Base-by-base conservation (phyloP, 2,797 vertebrate genomes). In the Vireo griseus region DNA sequence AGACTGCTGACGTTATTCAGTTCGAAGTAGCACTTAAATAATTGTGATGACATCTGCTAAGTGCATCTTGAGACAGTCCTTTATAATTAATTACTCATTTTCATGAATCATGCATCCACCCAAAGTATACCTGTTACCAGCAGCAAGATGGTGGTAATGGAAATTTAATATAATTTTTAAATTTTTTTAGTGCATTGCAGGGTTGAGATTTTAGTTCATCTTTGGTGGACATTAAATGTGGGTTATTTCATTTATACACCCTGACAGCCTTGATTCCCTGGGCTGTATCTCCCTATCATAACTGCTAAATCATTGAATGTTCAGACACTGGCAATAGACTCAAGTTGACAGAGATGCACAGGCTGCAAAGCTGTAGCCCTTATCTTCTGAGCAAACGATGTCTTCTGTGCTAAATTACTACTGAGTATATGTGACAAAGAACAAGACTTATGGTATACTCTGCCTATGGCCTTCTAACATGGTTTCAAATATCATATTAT, bases 71-170 rank as follows among this genome's bases (percentile, higher is more conserved):
- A 95, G 81, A 89, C 71, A 71, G 75, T 91, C 24, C 40, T 95
- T 96, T 91, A 96, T 96, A 96, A 96, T 94, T 92, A 92, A 96
- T 91, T 93, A 91, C 87, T 93, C 91, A 95, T 92, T 92, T 92
- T 92, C 94, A 92, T 95, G 89, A 96, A 93, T 96, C 95, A 94
- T 95, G 65, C n/a, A 95, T 95, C 35, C 19, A 79, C 35, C 25
- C 17, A 3, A 93, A 94, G 52, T 67, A 69, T 71, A 91, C 48
- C 67, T 94, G 87, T 80, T 92, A 74, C 52, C n/a, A 87, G 26
- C n/a, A 87, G 26, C 28, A 87, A 80, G 68, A 89, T 37, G 61
- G 13, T 26, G 29, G 72, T 82, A 82, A 91, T 82, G 68, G 87
- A 91, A 96, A 82, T 85, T 89, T 63, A 75, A 89, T 62, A 82